Evolutionary conservation across 2,797 vertebrate species (phyloP), one percentile per base, ranked within the genome.

Genomic region (Sternarchorhynchus goeldii): DNA sequence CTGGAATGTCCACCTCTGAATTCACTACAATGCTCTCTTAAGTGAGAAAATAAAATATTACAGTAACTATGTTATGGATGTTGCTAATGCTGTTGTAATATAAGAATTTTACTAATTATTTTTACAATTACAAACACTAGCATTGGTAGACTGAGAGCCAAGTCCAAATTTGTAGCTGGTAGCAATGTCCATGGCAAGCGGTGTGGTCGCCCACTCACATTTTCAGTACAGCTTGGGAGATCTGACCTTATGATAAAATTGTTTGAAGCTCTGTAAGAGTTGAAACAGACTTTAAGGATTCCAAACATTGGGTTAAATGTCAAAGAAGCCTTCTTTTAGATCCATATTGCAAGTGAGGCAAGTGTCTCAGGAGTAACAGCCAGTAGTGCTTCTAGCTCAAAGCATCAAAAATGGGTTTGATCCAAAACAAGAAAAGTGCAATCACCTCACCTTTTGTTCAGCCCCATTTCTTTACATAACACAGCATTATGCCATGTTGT

Each of bases 191-290:
- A 31, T n/a, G 58, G 60, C 67, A 59, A 71, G 57, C 50, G 10
- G 29, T 65, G 65, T 20, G 8, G 45, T 59, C 39, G 16, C 60
- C 64, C 72, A 59, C 55, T 55, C 57, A 31, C 14, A 12, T 50
- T 12, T 56, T 66, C 36, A 32, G 34, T 36, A 59, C 63, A 50
- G 67, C 25, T n/a, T 41, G 10, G 18, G 32, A 29, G 66, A 80
- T 39, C 31, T 73, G 64, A 60, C 63, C 72, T 34, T 60, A 50
- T 79, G 58, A 79, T 31, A 66, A 79, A 58, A 75, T 69, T 12
- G 59, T 73, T 67, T 68, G 55, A 79, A 68, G 77, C 58, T 74
- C 20, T 62, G 59, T 31, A 56, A 45, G 57, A 73, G 16, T 56
- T 78, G 56, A 63, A 63, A 65, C 50, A 55, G 36, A 75, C 60